phyloP scores from a whole-genome alignment of 2,797 vertebrate genomes.

The Mastacembelus armatus region DNA sequence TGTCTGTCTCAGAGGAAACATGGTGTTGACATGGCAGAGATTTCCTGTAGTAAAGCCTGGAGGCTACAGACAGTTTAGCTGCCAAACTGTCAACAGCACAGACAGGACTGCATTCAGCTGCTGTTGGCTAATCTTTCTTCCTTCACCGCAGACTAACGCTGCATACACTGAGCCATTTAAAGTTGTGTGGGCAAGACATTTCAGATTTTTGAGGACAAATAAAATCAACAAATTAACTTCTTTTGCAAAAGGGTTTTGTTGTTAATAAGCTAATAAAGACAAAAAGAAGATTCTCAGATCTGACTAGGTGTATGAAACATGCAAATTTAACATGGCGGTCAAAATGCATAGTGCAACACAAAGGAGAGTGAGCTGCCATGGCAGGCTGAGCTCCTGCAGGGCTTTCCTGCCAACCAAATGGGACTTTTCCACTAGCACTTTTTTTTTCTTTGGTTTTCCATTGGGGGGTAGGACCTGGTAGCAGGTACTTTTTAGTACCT shows the following conservation, averaged over 20 bases:
- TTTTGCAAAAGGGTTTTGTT: neutral
- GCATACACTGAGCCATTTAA: neutral
- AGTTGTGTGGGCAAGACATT: neutral
- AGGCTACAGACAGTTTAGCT: conserved; percentile 77
- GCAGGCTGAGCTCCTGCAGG: neutral
- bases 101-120: conserved; percentile 54
- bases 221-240: neutral
- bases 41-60: conserved; percentile 79
- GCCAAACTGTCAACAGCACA: conserved; percentile 71
- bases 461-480: no score
- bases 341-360: conserved; percentile 7
- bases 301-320: neutral
- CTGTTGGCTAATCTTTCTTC: conserved; percentile 52
- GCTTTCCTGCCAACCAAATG: conserved; percentile 12
- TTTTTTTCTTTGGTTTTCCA: no score
- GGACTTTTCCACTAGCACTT: no score
- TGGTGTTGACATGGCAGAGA: conserved; percentile 77
- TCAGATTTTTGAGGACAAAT: neutral
- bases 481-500: no score
- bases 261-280: neutral
- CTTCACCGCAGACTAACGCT: conserved; percentile 9
- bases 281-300: neutral
- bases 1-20: conserved; percentile 64
- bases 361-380: neutral
- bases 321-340: neutral